These are phyloP conservation scores for Xyrichtys novacula DNA, from an alignment of 2,797 vertebrate genomes.

Conservation along the genomic window DNA sequence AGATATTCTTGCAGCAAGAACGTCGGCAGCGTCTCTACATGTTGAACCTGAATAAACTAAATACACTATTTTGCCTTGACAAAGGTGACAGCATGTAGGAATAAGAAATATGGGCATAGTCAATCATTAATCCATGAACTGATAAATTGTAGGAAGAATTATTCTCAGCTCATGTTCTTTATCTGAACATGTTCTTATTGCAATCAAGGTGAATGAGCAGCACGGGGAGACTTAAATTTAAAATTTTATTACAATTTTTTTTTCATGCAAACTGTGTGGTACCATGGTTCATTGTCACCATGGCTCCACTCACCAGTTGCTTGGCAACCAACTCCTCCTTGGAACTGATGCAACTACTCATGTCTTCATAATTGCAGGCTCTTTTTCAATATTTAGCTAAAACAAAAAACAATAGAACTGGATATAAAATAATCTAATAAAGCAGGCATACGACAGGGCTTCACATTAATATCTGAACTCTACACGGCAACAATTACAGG, in stretches of 20 bases:
- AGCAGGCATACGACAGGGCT: constrained; percentile 19
- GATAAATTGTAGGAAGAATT: constrained; percentile 1
- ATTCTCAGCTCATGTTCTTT: constrained; percentile 22
- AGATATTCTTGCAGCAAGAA: background rate
- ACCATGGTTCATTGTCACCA: constrained; percentile 73
- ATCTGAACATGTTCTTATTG: constrained; percentile 1
- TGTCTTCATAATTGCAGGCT: constrained; percentile 77
- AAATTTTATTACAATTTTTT: constrained; percentile 41
- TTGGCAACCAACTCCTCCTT: constrained; percentile 83
- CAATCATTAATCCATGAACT: background rate
- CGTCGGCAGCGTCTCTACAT: background rate
- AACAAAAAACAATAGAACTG: constrained; percentile 58
- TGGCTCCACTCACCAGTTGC: constrained; percentile 79
- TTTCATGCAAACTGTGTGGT: constrained; percentile 58
- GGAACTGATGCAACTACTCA: constrained; percentile 74
- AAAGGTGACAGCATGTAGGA: constrained; percentile 17
- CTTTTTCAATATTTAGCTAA: constrained; percentile 76
- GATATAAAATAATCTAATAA: constrained; percentile 58
- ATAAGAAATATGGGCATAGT: constrained; percentile 3
- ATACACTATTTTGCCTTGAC: too few species aligned
- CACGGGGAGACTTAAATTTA: constrained; percentile 50
- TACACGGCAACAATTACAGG: constrained; percentile 1
- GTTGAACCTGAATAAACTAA: background rate
- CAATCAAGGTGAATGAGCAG: constrained; percentile 19
- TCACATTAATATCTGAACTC: background rate